Evolutionary conservation across 2,113 vertebrate species (phyloP), one percentile per base, ranked within the genome.

Genomic region (Ondatra zibethicus): DNA sequence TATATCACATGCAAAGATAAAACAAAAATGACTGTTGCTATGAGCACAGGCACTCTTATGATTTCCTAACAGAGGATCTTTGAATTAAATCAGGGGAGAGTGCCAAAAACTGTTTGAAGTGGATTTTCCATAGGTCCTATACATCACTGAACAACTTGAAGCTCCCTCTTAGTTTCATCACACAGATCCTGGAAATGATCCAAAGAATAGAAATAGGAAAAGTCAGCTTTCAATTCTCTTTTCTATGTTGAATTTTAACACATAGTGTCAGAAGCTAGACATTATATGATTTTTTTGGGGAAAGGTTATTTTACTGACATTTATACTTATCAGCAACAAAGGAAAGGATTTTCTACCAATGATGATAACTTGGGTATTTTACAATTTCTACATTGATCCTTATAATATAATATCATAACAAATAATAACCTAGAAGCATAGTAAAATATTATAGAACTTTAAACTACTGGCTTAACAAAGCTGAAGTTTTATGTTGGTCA

Each of bases 141-240:
- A 70, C 31, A 92, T 68, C 80, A 92, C 66, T 68, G 63, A 58
- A 65, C 4, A 94, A 47, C 96, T 97, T 96, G 90, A 97, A 97
- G 89, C 89, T 96, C 98, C 91, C 89, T 97, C 98, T 94, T 95
- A 95, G 96, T 5, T 92, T 39, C 31, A 96, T 94, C 82, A 63
- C 11, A 94, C 14, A 93, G n/a, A 31, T 92, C 94, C 97, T 70
- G 3, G 52, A 77, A 97, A 96, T 25, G 87, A 42, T 61, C 93
- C 95, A 97, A 96, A 93, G 31, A 77, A 29, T 55, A 1, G 14
- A 97, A 92, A 31, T 36, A 95, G 78, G 25, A 97, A 97, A 94
- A 12, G 92, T 42, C 5, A 93, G 58, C 80, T 96, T 93, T 50
- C 58, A 77, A 58, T 12, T 97, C 61, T 96, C 66, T 89, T 91